Conservation (phyloP, 2,113 vertebrate species). For the Esox niger region DNA sequence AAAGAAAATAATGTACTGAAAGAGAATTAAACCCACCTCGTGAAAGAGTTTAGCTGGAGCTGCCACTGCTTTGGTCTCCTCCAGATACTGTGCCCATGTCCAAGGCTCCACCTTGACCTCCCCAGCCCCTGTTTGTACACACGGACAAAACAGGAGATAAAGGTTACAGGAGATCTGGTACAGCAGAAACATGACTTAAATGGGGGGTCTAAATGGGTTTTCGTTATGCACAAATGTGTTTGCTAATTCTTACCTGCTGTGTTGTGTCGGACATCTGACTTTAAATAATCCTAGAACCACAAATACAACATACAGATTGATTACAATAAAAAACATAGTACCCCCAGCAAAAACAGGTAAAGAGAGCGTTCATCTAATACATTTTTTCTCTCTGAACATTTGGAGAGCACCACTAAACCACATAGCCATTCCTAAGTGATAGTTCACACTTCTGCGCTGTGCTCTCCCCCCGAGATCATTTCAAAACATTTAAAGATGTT, state of each 20-base stretch:
- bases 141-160: background rate
- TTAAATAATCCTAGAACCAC: conserved; percentile 65
- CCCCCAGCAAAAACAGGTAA: too few relatives aligned
- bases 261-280: conserved; percentile 61
- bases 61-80: conserved; percentile 86
- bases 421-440: too few relatives aligned
- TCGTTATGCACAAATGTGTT: too few relatives aligned
- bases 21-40: conserved; percentile 73
- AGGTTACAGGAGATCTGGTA: background rate
- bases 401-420: too few relatives aligned
- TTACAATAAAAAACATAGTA: too few relatives aligned
- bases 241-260: conserved; percentile 59
- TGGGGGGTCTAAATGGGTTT: too few relatives aligned
- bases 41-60: conserved; percentile 92
- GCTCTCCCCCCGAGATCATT: too few relatives aligned
- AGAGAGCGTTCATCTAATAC: too few relatives aligned
- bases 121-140: conserved; percentile 35
- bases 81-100: conserved; percentile 89
- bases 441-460: too few relatives aligned
- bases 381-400: too few relatives aligned
- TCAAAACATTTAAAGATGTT: too few relatives aligned
- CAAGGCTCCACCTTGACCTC: conserved; percentile 87
- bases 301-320: background rate
- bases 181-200: background rate
- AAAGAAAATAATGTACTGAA: background rate